A percentile compares a stretch with the other conserved stretches of the same genome.
These are phyloP conservation scores for Oscheius sp. DNA, from an alignment of 2,888 invertebrate genomes.

Conservation along the genomic window DNA sequence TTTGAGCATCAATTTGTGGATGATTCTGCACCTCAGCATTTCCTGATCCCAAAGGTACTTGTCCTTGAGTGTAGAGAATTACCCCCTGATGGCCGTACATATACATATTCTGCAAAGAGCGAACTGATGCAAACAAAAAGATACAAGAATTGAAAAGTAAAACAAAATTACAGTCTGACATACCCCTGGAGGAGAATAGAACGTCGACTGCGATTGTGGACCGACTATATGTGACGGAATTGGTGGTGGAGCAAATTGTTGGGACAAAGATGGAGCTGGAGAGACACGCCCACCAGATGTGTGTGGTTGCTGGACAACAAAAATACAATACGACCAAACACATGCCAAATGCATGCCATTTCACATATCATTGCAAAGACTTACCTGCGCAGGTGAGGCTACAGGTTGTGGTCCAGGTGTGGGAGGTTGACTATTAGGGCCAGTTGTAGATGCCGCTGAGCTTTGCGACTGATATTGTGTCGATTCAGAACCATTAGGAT, in stretches of 20 bases:
- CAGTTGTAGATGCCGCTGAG: constrained; percentile 9
- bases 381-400: constrained; percentile 26
- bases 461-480: constrained; percentile 14
- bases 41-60: constrained; percentile 1
- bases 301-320: constrained; percentile 2
- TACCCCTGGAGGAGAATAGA: constrained; percentile 5
- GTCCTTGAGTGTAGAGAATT: background rate
- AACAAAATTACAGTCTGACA: background rate
- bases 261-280: constrained; percentile 17
- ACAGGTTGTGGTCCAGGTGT: constrained; percentile 44
- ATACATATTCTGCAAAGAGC: constrained; percentile 17
- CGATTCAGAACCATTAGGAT: constrained; percentile 2
- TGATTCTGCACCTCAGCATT: background rate
- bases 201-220: background rate
- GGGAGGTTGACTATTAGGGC: constrained; percentile 39
- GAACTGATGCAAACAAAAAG: background rate
- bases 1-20: constrained; percentile 20
- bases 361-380: too few species aligned
- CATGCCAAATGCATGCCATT: constrained; percentile 4
- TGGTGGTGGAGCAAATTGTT: constrained; percentile 14
- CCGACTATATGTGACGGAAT: background rate
- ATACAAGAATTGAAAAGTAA: background rate
- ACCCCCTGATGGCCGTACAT: constrained; percentile 9
- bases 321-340: constrained; percentile 1
- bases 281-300: constrained; percentile 6